phyloP scores from a whole-genome alignment of 1,140 invertebrate species.

The Monomorium pharaonis region DNA sequence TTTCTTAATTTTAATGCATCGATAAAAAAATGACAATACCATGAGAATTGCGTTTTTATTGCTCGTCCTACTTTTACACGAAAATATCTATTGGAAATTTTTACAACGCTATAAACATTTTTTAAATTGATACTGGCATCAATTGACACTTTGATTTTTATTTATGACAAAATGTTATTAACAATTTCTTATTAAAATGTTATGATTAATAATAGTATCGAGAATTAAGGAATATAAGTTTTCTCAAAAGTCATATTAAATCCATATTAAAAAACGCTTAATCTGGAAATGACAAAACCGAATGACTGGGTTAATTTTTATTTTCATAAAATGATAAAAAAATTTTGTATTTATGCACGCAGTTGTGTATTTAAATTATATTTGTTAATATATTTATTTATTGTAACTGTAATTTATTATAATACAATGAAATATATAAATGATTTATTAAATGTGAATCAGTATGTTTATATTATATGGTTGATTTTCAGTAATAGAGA shows the following conservation, averaged over 20 bases:
- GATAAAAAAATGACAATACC: not conserved
- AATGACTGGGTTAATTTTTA: not conserved
- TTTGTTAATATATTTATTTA: too few relatives aligned
- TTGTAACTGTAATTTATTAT: too few relatives aligned
- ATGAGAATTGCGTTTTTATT: not conserved
- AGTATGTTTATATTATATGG: too few relatives aligned
- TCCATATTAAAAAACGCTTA: not conserved
- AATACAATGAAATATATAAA: too few relatives aligned
- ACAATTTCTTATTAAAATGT: slow-evolving; percentile 9
- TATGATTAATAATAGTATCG: slow-evolving; percentile 1
- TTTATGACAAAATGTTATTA: slow-evolving; percentile 11
- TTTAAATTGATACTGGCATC: slow-evolving; percentile 12
- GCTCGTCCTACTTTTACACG: not conserved
- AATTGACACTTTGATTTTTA: not conserved
- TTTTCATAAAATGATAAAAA: too few relatives aligned
- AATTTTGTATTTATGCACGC: too few relatives aligned
- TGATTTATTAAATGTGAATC: too few relatives aligned
- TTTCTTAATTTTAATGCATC: slow-evolving; percentile 1
- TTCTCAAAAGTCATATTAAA: not conserved
- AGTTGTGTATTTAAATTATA: too few relatives aligned
- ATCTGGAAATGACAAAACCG: not conserved
- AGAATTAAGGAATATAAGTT: not conserved
- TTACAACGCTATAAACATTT: slow-evolving; percentile 19
- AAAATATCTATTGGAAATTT: slow-evolving; percentile 21
- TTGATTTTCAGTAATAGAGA: too few relatives aligned